Percentiles rank a stretch among this genome's conserved stretches.
phyloP scores from a whole-genome alignment of 1,140 invertebrate species.

The Kradibia gibbosae region DNA sequence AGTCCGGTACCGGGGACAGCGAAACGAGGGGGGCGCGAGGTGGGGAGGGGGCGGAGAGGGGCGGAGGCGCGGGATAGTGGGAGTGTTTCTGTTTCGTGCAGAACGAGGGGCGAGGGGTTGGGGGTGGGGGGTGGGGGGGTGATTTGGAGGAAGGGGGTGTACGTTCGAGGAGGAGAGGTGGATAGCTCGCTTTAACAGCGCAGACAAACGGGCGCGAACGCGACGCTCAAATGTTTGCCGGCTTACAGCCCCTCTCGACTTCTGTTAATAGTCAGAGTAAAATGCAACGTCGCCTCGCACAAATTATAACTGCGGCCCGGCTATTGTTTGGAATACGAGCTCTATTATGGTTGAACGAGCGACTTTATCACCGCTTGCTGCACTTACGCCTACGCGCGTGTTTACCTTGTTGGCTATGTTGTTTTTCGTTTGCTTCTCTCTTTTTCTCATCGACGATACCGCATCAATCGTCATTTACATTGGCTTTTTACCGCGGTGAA shows the following conservation, averaged over 20 bases:
- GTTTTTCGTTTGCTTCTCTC: background rate
- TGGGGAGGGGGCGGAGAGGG: too few species aligned
- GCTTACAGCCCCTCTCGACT: conserved; percentile 39
- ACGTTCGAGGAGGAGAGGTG: background rate
- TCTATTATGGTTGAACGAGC: conserved; percentile 25
- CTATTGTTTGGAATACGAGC: conserved; percentile 30
- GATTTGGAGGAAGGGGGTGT: background rate
- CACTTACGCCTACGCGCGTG: background rate
- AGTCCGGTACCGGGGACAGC: background rate
- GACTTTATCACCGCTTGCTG: conserved; percentile 5
- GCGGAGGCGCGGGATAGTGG: too few species aligned
- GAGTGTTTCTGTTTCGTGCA: too few species aligned
- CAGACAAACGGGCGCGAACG: conserved; percentile 24
- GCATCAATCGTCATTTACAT: conserved; percentile 4
- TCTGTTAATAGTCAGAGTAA: conserved; percentile 38
- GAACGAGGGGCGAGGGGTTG: too few species aligned
- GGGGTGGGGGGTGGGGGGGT: background rate
- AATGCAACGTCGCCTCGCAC: conserved; percentile 25
- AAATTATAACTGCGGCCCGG: conserved; percentile 31
- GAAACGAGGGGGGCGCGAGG: too few species aligned
- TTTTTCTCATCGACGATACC: background rate
- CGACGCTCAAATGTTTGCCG: conserved; percentile 58
- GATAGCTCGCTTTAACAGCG: conserved; percentile 59
- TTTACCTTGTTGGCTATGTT: conserved; percentile 4
- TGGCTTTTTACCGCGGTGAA: background rate